A percentile compares a stretch with the other conserved stretches of the same genome.
Evolutionary conservation across 2,113 vertebrate genomes (phyloP).

Genomic region (Himantopus leucocephalus): DNA sequence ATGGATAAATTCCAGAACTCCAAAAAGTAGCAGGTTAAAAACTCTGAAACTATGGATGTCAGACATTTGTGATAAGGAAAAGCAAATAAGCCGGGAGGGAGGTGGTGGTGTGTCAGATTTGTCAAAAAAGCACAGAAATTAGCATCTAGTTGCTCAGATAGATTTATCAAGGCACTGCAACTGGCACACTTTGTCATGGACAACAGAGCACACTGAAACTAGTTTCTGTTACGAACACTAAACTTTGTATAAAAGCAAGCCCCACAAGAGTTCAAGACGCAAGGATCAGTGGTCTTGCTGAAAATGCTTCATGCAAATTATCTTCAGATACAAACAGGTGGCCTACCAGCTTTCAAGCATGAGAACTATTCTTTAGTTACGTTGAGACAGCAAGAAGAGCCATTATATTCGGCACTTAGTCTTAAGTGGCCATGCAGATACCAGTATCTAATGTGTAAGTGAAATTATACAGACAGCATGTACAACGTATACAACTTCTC

Average conservation of each 20-base stretch:
- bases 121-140: neutral
- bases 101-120: neutral
- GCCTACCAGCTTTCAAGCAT: neutral
- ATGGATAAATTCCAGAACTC: neutral
- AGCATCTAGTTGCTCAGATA: neutral
- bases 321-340: neutral
- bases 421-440: neutral
- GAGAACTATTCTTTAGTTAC: neutral
- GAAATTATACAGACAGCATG: neutral
- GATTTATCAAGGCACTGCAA: neutral
- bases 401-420: neutral
- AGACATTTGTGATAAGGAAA: neutral
- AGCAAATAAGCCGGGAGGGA: neutral
- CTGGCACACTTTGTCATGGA: neutral
- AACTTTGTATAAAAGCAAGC: neutral
- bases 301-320: neutral
- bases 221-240: neutral
- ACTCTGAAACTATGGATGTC: neutral
- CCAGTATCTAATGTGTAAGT: neutral
- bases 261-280: neutral
- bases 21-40: neutral
- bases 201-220: neutral
- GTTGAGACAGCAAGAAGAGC: neutral
- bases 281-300: neutral
- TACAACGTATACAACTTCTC: neutral